Conservation (phyloP, 2,113 vertebrate species). For the Corythornis cristatus region DNA sequence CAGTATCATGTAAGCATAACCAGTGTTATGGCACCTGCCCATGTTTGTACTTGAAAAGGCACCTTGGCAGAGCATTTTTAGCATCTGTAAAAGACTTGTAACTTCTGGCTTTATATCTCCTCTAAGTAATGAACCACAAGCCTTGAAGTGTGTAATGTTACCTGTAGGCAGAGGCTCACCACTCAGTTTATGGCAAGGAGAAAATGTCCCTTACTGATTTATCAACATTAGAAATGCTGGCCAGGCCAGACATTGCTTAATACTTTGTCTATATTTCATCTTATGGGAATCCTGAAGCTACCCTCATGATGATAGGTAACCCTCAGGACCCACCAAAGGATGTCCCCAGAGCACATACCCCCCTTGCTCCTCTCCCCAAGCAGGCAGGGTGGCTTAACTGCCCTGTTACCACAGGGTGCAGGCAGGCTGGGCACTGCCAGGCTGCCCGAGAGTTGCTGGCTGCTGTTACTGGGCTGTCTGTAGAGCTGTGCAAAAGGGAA, state of each 20-base stretch:
- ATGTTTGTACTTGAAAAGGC: neutral
- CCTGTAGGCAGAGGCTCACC: neutral
- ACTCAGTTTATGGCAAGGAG: neutral
- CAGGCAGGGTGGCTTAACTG: neutral
- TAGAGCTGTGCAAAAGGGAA: neutral
- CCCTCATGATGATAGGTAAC: neutral
- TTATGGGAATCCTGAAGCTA: neutral
- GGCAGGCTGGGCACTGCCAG: neutral
- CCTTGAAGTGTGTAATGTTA: neutral
- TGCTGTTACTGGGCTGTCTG: neutral
- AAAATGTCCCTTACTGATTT: neutral
- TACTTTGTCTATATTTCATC: neutral
- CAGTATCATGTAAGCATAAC: neutral
- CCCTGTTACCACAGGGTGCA: rapidly evolving
- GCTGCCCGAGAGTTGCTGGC: neutral
- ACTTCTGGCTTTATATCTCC: neutral
- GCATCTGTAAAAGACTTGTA: neutral
- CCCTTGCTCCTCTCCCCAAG: rapidly evolving
- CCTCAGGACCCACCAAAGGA: neutral
- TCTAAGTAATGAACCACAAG: neutral
- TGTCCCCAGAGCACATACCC: neutral
- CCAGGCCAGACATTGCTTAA: neutral
- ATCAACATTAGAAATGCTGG: neutral
- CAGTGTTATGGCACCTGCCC: neutral
- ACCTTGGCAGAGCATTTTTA: neutral